Conservation (phyloP, 2,113 vertebrate species). For the Cyanoderma ruficeps region DNA sequence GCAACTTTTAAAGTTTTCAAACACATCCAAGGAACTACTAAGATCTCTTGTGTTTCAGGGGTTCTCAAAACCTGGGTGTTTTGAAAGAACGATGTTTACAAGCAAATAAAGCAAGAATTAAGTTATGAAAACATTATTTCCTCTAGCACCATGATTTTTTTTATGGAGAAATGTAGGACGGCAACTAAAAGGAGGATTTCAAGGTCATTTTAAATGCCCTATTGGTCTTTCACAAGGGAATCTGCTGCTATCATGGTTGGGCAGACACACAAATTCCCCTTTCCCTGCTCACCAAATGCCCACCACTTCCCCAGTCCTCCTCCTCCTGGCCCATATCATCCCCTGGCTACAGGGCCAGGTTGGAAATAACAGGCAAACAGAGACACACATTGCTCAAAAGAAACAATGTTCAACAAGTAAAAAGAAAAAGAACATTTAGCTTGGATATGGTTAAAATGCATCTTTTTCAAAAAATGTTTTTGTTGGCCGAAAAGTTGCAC, state of each 20-base stretch:
- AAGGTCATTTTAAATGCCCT: neutral
- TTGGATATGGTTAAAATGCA: neutral
- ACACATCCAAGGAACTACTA: neutral
- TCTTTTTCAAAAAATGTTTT: neutral
- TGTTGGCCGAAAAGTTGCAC: neutral
- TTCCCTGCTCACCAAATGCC: neutral
- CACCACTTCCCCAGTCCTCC: neutral
- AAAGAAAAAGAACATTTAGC: neutral
- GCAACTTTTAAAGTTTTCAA: neutral
- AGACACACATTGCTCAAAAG: neutral
- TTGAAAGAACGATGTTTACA: neutral
- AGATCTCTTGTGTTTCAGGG: neutral
- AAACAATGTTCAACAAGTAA: neutral
- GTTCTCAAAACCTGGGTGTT: neutral
- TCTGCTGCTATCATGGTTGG: neutral
- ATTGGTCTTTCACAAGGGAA: neutral
- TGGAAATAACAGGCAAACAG: neutral
- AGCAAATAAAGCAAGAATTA: neutral
- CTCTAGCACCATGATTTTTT: neutral
- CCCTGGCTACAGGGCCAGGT: neutral
- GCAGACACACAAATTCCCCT: neutral
- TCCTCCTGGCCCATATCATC: fast-evolving
- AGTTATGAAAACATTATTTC: neutral
- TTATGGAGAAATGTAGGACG: neutral
- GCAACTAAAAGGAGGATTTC: neutral